Base-by-base conservation (phyloP, 2,888 invertebrate genomes). In the Dicranocentrus wangi region DNA sequence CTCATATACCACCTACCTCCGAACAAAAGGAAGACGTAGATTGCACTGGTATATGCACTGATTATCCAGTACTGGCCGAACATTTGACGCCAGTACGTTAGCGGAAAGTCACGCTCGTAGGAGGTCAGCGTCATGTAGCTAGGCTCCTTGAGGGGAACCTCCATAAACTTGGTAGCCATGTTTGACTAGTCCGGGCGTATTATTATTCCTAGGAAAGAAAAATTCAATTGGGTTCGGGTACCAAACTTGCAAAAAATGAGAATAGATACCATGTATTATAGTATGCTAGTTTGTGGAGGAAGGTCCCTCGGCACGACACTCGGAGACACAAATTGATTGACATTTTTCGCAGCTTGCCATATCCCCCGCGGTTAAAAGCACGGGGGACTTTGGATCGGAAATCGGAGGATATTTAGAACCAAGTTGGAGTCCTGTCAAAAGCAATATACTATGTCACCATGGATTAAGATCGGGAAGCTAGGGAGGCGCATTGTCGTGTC, bases 21-120 rank as follows among this genome's bases (percentile, higher is more conserved):
- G 60, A 84, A 84, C 13, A 85, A 65, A 53, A 84, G 81, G 47
- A 80, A 25, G 21, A 85, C 82, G 69, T 85, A 85, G 65, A 81
- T 21, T n/a, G 77, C 72, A 17, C 83, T 71, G 1, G 77, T 47
- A 39, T 84, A 84, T 15, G 73, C 81, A 66, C 78, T 81, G 21
- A 83, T 73, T 10, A 43, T 28, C 83, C 84, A 85, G 39, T 83
- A 80, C 10, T 81, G 72, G n/a, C 82, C 82, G 27, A 83, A 83
- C 43, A 83, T 82, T 43, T 82, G 68, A 39, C 85, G 76, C 84
- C 84, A 83, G 32, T 82, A 82, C 0, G 80, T 70, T 27, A 85
- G 42, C 8, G 79, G 77, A 39, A 85, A 84, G 63, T 82, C 28
- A 25, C 63, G 76, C 69, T 85, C 85, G 69, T 75, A 85, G 7